A percentile compares a stretch with the other conserved stretches of the same genome.
phyloP scores from a whole-genome alignment of 1,140 invertebrate genomes.

The Lucilia sericata region DNA sequence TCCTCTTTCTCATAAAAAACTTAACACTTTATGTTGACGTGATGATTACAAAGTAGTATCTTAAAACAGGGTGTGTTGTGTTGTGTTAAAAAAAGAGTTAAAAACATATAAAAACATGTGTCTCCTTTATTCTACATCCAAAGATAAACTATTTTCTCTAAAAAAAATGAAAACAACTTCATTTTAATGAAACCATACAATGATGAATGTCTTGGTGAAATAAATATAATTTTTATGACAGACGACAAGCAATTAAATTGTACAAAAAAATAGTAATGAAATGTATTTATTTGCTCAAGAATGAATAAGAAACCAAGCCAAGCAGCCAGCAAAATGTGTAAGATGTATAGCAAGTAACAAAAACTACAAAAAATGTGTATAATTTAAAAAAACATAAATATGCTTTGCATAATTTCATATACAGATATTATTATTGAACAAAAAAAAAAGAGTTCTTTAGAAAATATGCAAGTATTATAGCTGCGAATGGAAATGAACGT shows the following conservation, averaged over 20 bases:
- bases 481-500: too few species aligned
- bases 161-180: neutral
- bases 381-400: neutral
- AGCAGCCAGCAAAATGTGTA: too few species aligned
- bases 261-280: neutral
- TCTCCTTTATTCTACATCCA: neutral
- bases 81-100: neutral
- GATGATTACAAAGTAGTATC: conserved; percentile 13
- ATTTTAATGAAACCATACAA: neutral
- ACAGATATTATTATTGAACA: too few species aligned
- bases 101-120: neutral
- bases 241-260: conserved; percentile 38
- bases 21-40: neutral
- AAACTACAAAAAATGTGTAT: neutral
- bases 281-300: too few species aligned
- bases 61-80: neutral
- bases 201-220: conserved; percentile 38
- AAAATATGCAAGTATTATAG: too few species aligned
- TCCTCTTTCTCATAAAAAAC: neutral
- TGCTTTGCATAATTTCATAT: too few species aligned
- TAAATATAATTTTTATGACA: conserved; percentile 39
- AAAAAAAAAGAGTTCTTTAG: too few species aligned
- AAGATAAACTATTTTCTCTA: conserved; percentile 13
- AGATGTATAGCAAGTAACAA: too few species aligned
- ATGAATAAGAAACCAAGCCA: too few species aligned